phyloP scores from a whole-genome alignment of 2,113 vertebrate species.

The Hystrix brachyura region DNA sequence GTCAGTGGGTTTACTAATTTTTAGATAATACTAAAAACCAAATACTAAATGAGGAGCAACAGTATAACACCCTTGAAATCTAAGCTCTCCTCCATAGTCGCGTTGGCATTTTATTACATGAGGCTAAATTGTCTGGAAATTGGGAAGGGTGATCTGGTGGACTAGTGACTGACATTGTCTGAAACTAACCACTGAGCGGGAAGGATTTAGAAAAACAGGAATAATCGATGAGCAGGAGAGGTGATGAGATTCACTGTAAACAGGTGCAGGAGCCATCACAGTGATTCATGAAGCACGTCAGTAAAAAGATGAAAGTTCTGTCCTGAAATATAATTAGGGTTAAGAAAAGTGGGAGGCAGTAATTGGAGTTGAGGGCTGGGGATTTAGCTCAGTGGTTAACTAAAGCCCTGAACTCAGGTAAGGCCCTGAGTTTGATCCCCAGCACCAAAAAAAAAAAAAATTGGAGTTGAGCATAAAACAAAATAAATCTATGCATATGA shows the following conservation, averaged over 20 bases:
- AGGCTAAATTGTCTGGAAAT: constrained; percentile 56
- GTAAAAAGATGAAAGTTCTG: constrained; percentile 38
- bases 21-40: constrained; percentile 62
- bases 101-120: constrained; percentile 33
- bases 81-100: constrained; percentile 19
- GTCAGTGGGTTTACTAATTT: constrained; percentile 70
- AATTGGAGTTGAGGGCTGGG: neutral
- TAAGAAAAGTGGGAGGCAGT: constrained; percentile 46
- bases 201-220: constrained; percentile 29
- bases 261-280: neutral
- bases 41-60: constrained; percentile 57
- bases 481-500: neutral
- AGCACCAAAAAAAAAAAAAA: neutral
- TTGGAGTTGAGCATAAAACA: neutral
- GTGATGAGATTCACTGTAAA: neutral
- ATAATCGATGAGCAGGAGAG: neutral
- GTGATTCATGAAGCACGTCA: neutral
- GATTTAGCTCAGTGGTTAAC: too few species aligned
- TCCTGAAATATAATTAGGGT: constrained; percentile 18
- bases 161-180: neutral
- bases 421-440: too few species aligned
- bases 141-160: neutral
- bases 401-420: too few species aligned
- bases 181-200: constrained; percentile 9
- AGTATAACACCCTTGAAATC: constrained; percentile 53